These are phyloP conservation scores for Stylophora pistillata DNA, from an alignment of 64 coral and sea anemone genomes.

Conservation along the genomic window DNA sequence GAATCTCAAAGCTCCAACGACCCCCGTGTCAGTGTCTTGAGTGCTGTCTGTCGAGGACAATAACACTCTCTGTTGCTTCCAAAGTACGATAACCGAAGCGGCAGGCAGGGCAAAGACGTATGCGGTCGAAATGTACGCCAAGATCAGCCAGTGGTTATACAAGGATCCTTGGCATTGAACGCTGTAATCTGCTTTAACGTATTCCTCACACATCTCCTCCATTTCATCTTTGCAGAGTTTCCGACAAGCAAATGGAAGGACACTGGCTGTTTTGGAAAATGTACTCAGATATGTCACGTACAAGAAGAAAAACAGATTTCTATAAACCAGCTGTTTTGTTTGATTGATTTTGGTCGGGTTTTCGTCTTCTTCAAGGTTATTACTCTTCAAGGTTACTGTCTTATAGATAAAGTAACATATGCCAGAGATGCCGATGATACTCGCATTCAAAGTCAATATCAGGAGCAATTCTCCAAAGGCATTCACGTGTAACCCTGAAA, in stretches of 20 bases:
- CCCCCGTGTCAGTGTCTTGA: neutral
- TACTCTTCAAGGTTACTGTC: neutral
- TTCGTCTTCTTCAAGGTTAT: neutral
- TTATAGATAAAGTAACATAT: neutral
- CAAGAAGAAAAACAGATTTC: constrained; percentile 31
- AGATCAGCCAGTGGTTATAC: neutral
- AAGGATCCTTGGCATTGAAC: neutral
- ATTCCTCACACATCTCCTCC: neutral
- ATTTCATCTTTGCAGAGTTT: constrained; percentile 28
- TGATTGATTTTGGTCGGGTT: constrained; percentile 7
- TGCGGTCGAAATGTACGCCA: constrained; percentile 4
- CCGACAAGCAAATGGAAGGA: constrained; percentile 46
- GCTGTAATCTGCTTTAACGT: constrained; percentile 31
- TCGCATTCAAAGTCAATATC: constrained; percentile 15
- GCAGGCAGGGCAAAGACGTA: constrained; percentile 2
- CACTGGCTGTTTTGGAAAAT: constrained; percentile 4
- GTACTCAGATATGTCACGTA: constrained; percentile 44
- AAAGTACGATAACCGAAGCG: neutral
- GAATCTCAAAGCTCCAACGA: constrained; percentile 45
- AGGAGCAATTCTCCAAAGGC: constrained; percentile 27
- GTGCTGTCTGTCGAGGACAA: too few relatives aligned
- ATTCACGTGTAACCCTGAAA: constrained; percentile 12
- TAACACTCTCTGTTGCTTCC: neutral
- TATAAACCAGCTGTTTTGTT: constrained; percentile 19
- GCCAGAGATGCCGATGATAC: neutral